Base-by-base conservation (phyloP, 2,888 invertebrate genomes). In the Dyspetes luteomarginatus region DNA sequence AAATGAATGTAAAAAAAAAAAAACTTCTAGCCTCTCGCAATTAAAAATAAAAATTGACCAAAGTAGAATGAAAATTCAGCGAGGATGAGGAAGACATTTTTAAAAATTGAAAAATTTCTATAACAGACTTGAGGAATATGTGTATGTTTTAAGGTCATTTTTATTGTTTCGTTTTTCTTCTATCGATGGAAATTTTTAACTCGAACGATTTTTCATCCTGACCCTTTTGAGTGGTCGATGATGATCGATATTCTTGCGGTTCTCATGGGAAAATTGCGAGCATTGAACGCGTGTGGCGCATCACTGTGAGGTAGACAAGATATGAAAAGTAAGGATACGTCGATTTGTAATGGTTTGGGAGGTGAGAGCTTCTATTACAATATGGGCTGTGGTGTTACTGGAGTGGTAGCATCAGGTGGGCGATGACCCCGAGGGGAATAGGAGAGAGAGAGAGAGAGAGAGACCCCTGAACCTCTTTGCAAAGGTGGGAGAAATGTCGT, bases 371-470 rank as follows among this genome's bases (percentile, higher is more conserved):
- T 26, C 22, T 71, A 30, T 62, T 71, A 71, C 45, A 77, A 77
- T 77, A 58, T 65, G 64, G 71, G 77, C 71, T 60, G 68, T 15
- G 48, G 64, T 69, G 77, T 77, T 77, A 77, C 64, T 64, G 56
- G 71, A 77, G 77, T 65, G 55, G 80, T 69, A 84, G 85, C 86
- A 85, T 86, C 87, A 86, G 85, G 86, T 87, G 86, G 85, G 81
- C 85, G 84, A 86, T 85, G 85, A 87, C 83, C 85, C 64, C 69
- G 60, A 3, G 58, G 52, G n/a, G 17, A 22, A 9, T 19, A 58
- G 19, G 9, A 48, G 26, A 9, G 43, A 41, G 15, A 19, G 30
- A 41, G 28, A 12, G 64, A 45, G 65, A 52, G n/a, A n/a, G n/a
- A 65, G 60, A 68, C 58, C 71, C 43, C n/a, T 72, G 65, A 72